Evolutionary conservation across 2,888 invertebrate genomes (phyloP).

Genomic region (Euzetes globulus): DNA sequence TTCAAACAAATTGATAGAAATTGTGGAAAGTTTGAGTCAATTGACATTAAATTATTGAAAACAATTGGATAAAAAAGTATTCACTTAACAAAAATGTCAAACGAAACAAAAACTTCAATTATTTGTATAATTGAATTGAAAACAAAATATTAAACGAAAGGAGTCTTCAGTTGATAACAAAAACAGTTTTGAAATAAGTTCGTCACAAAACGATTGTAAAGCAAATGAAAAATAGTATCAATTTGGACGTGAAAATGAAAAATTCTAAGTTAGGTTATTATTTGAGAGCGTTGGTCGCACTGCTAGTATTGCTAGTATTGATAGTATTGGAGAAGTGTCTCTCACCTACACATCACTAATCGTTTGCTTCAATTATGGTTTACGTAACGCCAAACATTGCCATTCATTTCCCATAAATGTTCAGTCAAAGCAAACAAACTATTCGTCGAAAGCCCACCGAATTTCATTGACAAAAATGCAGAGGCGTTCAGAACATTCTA

Average conservation of each 20-base stretch:
- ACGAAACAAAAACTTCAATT: too few relatives aligned
- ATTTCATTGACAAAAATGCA: constrained; percentile 18
- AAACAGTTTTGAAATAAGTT: too few relatives aligned
- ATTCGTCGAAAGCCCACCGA: not conserved
- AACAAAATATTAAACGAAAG: too few relatives aligned
- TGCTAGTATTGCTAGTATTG: not conserved
- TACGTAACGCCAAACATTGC: not conserved
- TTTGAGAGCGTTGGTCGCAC: not conserved
- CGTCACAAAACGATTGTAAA: too few relatives aligned
- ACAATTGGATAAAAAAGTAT: too few relatives aligned
- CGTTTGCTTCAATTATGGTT: not conserved
- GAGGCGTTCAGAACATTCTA: constrained; percentile 8
- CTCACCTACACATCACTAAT: constrained; percentile 13
- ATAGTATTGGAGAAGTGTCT: not conserved
- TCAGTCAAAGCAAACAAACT: not conserved
- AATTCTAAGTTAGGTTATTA: not conserved
- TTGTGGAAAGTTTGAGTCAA: too few relatives aligned
- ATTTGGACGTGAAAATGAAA: not conserved
- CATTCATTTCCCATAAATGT: constrained; percentile 17
- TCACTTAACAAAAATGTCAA: too few relatives aligned
- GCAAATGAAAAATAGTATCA: not conserved
- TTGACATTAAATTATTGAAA: too few relatives aligned
- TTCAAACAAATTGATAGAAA: too few relatives aligned
- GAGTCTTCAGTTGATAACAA: too few relatives aligned
- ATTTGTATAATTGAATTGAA: too few relatives aligned